phyloP scores from a whole-genome alignment of 2,888 invertebrate genomes.

The Amphipoea oculea region DNA sequence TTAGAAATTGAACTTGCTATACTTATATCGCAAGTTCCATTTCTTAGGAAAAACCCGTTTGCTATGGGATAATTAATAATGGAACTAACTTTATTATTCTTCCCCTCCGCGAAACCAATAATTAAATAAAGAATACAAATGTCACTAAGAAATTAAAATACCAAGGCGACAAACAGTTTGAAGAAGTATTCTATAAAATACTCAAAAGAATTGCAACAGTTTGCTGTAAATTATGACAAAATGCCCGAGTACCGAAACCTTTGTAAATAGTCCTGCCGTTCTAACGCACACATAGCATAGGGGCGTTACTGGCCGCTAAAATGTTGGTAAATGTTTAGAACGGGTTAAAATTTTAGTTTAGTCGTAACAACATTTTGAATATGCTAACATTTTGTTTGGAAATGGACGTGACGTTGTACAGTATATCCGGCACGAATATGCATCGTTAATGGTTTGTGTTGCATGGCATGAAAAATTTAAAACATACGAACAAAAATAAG shows the following conservation, averaged over 20 bases:
- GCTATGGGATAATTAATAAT: neutral
- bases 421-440: neutral
- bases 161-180: slow-evolving; percentile 10
- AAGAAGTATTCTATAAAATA: slow-evolving; percentile 14
- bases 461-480: neutral
- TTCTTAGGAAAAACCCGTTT: neutral
- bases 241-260: slow-evolving; percentile 66
- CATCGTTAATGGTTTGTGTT: neutral
- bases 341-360: slow-evolving; percentile 10
- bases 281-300: slow-evolving; percentile 60
- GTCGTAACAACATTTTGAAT: neutral
- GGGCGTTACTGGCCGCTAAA: slow-evolving; percentile 63
- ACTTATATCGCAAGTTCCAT: neutral
- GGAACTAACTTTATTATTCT: neutral
- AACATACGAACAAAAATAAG: neutral
- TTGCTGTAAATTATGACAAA: slow-evolving; percentile 62
- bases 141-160: slow-evolving; percentile 15
- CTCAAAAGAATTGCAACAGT: slow-evolving; percentile 17
- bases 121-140: neutral
- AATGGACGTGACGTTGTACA: neutral
- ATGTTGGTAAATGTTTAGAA: slow-evolving; percentile 48
- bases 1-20: slow-evolving; percentile 21
- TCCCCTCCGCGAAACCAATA: neutral
- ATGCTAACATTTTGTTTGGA: neutral
- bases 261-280: slow-evolving; percentile 59